Evolutionary conservation across 2,797 vertebrate genomes (phyloP), one percentile per base, ranked within the genome.

Genomic region (Streptopelia turtur): DNA sequence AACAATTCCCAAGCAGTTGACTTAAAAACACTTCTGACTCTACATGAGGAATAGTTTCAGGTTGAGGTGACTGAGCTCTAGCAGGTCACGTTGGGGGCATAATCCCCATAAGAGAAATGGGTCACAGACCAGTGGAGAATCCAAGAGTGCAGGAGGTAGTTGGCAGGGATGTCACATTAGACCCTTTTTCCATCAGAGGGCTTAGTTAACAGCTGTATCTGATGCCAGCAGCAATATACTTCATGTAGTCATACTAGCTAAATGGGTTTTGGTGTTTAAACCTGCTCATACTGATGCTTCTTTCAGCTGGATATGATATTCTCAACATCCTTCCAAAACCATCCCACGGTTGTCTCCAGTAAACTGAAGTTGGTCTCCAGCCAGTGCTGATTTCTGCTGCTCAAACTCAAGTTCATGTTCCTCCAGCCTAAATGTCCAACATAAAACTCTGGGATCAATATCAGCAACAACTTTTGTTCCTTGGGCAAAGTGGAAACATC

Each of bases 271-370:
- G 59, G 45, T 75, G 37, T 57, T 92, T 39, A 76, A 82, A 79
- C 14, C 37, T 30, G n/a, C 24, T 70, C 2, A 0, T 10, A n/a
- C 9, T 2, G 0, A 33, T 41, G 45, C 12, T 37, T 70, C 57
- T 56, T 90, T 75, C 69, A 83, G 49, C 15, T 78, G 76, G 76
- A 41, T 78, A 41, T 21, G 41, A 65, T n/a, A 55, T 8, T 33
- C 33, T 63, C n/a, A 69, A 9, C 24, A 63, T 33, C 47, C 33
- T 77, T 56, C 81, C 50, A 18, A 55, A 94, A 43, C 21, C 37
- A 43, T 21, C 33, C 59, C 66, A 53, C 23, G 37, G 50, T 2
- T 57, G 50, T 11, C 61, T 60, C 39, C 45, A 55, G 56, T 9
- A 64, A 16, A 56, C 27, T 23, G 25, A 72, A 65, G 23, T 4